These are phyloP conservation scores for Bombus waltoni DNA, from an alignment of 1,140 invertebrate species.

Conservation along the genomic window DNA sequence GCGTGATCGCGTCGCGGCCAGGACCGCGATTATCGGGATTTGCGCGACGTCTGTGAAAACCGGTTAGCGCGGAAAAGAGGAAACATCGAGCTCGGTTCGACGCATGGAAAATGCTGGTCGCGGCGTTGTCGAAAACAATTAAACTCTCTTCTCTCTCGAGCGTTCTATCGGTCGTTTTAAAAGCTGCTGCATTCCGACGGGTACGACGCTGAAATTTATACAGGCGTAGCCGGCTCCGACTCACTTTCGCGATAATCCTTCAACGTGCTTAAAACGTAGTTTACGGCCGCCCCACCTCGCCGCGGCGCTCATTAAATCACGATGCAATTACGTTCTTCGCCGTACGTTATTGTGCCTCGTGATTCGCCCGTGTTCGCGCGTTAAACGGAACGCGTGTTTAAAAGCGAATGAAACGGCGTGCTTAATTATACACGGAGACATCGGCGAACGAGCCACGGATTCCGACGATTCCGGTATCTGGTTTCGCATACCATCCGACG, in stretches of 20 bases:
- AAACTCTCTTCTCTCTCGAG: neutral
- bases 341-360: conserved; percentile 58
- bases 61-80: conserved; percentile 28
- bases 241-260: conserved; percentile 52
- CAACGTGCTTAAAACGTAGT: conserved; percentile 53
- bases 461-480: conserved; percentile 59
- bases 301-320: conserved; percentile 58
- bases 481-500: conserved; percentile 43
- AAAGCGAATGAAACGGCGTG: conserved; percentile 58
- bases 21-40: conserved; percentile 21
- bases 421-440: conserved; percentile 58
- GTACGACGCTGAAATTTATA: conserved; percentile 41
- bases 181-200: conserved; percentile 9
- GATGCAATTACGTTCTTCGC: conserved; percentile 65
- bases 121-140: conserved; percentile 1
- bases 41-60: conserved; percentile 30
- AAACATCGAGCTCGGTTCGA: neutral
- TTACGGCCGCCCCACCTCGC: conserved; percentile 47
- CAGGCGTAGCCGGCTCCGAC: conserved; percentile 4
- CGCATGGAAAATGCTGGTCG: conserved; percentile 29
- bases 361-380: conserved; percentile 27
- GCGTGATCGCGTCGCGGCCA: neutral
- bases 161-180: neutral
- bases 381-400: conserved; percentile 66
- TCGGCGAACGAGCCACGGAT: conserved; percentile 56